Percentiles rank a stretch among this genome's conserved stretches.
These are phyloP conservation scores for Gastracanthus pulcherrimus DNA, from an alignment of 2,888 invertebrate genomes.

Conservation along the genomic window DNA sequence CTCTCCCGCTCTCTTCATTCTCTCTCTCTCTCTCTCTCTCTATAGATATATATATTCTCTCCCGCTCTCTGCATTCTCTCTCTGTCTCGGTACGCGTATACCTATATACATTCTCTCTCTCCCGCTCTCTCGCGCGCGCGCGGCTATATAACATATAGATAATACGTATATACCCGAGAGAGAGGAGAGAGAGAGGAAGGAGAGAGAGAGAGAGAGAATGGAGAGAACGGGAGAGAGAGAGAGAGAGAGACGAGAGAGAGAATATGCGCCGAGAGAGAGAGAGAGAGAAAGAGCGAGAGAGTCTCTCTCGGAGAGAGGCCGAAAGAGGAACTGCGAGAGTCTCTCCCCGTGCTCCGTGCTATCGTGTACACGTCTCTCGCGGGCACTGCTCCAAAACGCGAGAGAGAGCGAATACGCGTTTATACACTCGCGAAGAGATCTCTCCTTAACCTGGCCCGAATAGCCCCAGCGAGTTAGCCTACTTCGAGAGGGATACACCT, in stretches of 20 bases:
- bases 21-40: conserved; percentile 19
- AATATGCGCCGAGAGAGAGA: conserved; percentile 30
- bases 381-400: too few species aligned
- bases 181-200: conserved; percentile 27
- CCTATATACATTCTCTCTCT: conserved; percentile 18
- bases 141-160: conserved; percentile 26
- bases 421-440: too few species aligned
- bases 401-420: too few species aligned
- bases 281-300: conserved; percentile 45
- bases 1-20: conserved; percentile 5
- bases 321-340: conserved; percentile 34
- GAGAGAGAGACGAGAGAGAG: conserved; percentile 29
- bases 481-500: conserved; percentile 53
- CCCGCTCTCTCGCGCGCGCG: conserved; percentile 13
- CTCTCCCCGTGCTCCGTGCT: too few species aligned
- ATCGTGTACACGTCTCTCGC: too few species aligned
- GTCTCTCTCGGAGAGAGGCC: conserved; percentile 40
- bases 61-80: conserved; percentile 9
- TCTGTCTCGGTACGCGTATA: conserved; percentile 1
- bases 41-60: neutral
- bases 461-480: conserved; percentile 39
- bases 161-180: conserved; percentile 2
- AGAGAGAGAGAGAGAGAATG: conserved; percentile 41
- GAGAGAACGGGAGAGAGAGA: conserved; percentile 46
- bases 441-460: conserved; percentile 44